These are phyloP conservation scores for Drosophila pseudoobscura DNA, from an alignment of 1,140 invertebrate species.

Conservation along the genomic window DNA sequence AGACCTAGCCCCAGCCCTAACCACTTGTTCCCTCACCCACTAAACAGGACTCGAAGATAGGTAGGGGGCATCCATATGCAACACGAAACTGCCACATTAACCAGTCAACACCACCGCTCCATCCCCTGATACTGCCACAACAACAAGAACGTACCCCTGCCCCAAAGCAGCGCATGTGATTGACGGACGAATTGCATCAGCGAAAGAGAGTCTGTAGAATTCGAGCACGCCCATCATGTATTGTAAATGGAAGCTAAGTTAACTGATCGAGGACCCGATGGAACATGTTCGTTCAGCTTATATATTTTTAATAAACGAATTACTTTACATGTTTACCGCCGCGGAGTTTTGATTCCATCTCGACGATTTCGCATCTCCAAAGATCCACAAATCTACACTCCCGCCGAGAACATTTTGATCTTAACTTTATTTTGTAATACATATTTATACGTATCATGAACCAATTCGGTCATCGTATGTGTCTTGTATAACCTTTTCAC, in stretches of 20 bases:
- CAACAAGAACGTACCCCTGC: conserved; percentile 21
- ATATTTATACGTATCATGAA: conserved; percentile 38
- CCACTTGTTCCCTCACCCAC: conserved; percentile 24
- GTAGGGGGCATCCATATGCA: conserved; percentile 6
- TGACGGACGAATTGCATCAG: conserved; percentile 34
- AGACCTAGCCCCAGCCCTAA: conserved; percentile 28
- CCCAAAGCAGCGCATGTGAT: conserved; percentile 34
- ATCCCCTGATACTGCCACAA: conserved; percentile 61
- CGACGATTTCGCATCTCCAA: background rate
- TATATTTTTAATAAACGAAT: conserved; percentile 73
- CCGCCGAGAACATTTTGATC: conserved; percentile 58
- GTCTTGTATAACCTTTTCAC: conserved; percentile 59
- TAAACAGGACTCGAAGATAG: conserved; percentile 39
- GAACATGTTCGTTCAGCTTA: conserved; percentile 48
- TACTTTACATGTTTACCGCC: conserved; percentile 54
- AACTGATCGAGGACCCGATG: conserved; percentile 55
- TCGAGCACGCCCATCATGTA: conserved; percentile 41
- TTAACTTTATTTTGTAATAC: conserved; percentile 72
- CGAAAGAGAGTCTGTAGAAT: conserved; percentile 37
- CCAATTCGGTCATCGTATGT: conserved; percentile 54
- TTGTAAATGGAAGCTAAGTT: conserved; percentile 70
- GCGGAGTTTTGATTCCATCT: conserved; percentile 17
- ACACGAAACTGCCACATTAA: conserved; percentile 73
- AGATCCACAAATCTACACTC: conserved; percentile 3
- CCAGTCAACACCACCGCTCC: conserved; percentile 27